Percentiles rank a stretch among this genome's conserved stretches.
Conservation (phyloP, 2,113 vertebrate species). For the Picathartes gymnocephalus region DNA sequence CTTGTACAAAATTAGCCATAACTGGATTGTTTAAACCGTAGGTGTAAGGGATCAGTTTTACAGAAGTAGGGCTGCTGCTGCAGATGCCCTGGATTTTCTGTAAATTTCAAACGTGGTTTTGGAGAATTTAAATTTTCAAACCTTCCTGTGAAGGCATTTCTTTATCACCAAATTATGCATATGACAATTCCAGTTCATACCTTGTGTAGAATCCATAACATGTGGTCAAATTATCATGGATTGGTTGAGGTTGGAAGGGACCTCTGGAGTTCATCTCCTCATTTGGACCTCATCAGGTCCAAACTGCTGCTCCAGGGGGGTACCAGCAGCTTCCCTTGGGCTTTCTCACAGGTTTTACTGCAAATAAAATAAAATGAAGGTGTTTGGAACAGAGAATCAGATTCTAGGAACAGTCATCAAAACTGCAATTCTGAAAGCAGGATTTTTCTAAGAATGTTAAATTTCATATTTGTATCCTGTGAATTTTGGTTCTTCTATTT, state of each 20-base stretch:
- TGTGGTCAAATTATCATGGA: neutral
- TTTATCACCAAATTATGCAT: neutral
- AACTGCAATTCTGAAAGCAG: neutral
- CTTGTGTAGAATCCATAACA: neutral
- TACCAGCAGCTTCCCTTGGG: neutral
- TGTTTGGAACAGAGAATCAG: neutral
- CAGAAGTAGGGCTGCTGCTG: neutral
- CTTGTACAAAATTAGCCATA: no score
- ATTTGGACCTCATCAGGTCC: neutral
- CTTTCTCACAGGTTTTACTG: neutral
- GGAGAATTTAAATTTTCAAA: neutral
- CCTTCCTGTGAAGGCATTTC: neutral
- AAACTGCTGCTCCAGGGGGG: neutral
- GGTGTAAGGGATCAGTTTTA: neutral
- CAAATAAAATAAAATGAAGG: neutral
- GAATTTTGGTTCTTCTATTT: neutral
- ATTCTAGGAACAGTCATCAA: neutral
- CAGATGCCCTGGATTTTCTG: neutral
- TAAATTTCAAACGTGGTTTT: neutral
- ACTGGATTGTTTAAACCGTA: neutral
- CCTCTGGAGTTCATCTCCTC: neutral
- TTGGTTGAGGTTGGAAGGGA: neutral
- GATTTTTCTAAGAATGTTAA: neutral
- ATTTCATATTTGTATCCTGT: neutral
- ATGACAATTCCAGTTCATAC: neutral